phyloP scores from a whole-genome alignment of 2,797 vertebrate species.

The Microctenopoma steveboyesi region DNA sequence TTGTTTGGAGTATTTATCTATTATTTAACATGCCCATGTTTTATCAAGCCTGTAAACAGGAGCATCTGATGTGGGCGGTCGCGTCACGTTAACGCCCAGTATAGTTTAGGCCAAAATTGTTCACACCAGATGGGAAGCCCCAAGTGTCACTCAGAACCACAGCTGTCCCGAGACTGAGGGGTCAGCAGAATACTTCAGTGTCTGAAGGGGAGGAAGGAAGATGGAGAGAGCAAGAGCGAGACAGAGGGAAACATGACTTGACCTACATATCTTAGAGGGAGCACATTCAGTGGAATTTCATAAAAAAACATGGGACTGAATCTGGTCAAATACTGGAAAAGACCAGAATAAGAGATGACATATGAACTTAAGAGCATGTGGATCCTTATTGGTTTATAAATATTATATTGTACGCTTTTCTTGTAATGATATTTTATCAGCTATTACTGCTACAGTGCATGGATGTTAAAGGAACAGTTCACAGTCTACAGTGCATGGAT shows the following conservation, averaged over 20 bases:
- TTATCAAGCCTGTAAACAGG: constrained; percentile 67
- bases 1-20: constrained; percentile 51
- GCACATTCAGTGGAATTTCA: constrained; percentile 19
- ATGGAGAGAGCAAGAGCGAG: constrained; percentile 6
- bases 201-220: constrained; percentile 31
- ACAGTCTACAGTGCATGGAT: neutral
- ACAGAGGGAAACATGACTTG: constrained; percentile 28
- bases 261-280: constrained; percentile 41
- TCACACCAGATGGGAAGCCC: constrained; percentile 65
- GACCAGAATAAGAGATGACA: neutral
- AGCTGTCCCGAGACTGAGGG: constrained; percentile 73
- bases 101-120: constrained; percentile 39
- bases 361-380: neutral
- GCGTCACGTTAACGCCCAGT: constrained; percentile 59
- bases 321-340: constrained; percentile 7
- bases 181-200: constrained; percentile 74
- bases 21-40: constrained; percentile 61
- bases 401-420: neutral
- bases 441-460: neutral
- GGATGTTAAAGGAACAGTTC: neutral
- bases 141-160: constrained; percentile 67
- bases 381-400: neutral
- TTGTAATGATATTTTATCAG: neutral
- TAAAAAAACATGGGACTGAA: constrained; percentile 5
- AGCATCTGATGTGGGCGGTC: constrained; percentile 69